These are phyloP conservation scores for Drosophila persimilis DNA, from an alignment of 1,140 invertebrate genomes.

Conservation along the genomic window DNA sequence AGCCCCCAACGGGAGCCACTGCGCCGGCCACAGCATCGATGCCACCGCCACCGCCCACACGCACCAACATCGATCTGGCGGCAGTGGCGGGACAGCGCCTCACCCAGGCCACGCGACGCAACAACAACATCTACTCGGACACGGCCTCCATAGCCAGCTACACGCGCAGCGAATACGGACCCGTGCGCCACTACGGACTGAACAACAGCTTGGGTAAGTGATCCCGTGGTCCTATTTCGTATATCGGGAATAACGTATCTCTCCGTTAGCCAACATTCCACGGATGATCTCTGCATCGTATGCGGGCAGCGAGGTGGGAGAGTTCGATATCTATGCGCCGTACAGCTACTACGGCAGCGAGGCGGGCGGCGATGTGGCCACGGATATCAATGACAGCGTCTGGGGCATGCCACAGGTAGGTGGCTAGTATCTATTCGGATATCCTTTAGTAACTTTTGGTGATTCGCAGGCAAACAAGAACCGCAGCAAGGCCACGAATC, in stretches of 20 bases:
- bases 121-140: conserved; percentile 74
- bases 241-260: background rate
- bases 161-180: conserved; percentile 80
- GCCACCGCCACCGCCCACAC: conserved; percentile 67
- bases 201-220: conserved; percentile 77
- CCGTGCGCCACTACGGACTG: conserved; percentile 67
- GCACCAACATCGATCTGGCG: conserved; percentile 65
- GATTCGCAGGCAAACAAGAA: conserved; percentile 66
- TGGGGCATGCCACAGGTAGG: conserved; percentile 80
- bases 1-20: conserved; percentile 10
- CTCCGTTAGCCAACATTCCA: conserved; percentile 82
- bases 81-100: conserved; percentile 59
- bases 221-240: background rate
- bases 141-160: conserved; percentile 81
- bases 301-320: conserved; percentile 90
- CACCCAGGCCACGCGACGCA: conserved; percentile 43
- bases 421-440: background rate
- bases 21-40: conserved; percentile 43
- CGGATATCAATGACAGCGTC: conserved; percentile 80
- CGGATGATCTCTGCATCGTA: conserved; percentile 89
- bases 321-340: conserved; percentile 90
- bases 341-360: conserved; percentile 89
- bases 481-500: conserved; percentile 84
- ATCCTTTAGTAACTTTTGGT: background rate
- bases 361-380: conserved; percentile 83